Evolutionary conservation across 2,888 invertebrate genomes (phyloP), one percentile per base, ranked within the genome.

Genomic region (Eledone cirrhosa): DNA sequence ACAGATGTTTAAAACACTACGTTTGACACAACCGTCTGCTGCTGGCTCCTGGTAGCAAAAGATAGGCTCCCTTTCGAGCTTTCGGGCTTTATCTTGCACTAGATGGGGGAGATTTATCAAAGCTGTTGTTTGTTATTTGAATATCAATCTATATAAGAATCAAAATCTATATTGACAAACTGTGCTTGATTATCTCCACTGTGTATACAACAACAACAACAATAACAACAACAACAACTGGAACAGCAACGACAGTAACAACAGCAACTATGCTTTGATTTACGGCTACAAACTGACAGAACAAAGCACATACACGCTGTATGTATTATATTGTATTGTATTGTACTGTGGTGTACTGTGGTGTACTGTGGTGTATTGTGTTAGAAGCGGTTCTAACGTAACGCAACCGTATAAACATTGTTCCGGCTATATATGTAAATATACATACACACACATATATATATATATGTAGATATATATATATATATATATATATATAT

Each of bases 401-500:
- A 41, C 75, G 33, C 31, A 33, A 29, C 27, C 31, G 29, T 24
- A 41, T 75, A 33, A 29, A 75, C 24, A 75, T 24, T 31, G n/a
- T 5, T 29, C 22, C 41, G 11, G 5, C 8, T 41, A 41, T 41
- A n/a, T 16, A 48, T 76, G 41, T 27, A 22, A 27, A 78, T n/a
- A 31, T 69, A 78, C 24, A 33, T 69, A 67, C 47, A 65, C 13
- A 65, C 8, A 65, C 5, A 78, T 11, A 65, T n/a, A 65, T 65
- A 33, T 65, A 78, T n/a, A 78, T 33, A 33, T 65, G 29, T 19
- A 78, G 13, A 59, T 3, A 78, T 33, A 33, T 27, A 63, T 67
- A 65, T 11, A 65, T 67, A 65, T 63, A 78, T 14, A 65, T 33
- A 78, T 59, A 65, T 65, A 65, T 59, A 78, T 78, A 63, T 29